Evolutionary conservation across 2,888 invertebrate genomes (phyloP), one percentile per base, ranked within the genome.

Genomic region (Sinotaia quadrata): DNA sequence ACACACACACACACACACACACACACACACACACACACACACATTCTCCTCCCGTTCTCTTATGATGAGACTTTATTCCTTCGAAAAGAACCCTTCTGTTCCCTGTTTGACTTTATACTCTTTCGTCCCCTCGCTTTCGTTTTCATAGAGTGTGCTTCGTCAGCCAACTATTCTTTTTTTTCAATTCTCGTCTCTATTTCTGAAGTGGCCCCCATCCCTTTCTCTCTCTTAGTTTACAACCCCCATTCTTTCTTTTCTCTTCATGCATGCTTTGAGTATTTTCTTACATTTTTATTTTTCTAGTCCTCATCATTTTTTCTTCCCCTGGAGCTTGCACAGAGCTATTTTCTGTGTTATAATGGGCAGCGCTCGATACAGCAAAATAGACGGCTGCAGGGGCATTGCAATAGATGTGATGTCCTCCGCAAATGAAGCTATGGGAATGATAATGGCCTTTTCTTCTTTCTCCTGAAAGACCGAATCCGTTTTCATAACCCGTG

Each of bases 401-500:
- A 34, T 54, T 65, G 65, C 65, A 52, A 65, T 67, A 61, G 66
- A 70, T 70, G 70, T 66, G 60, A 47, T 56, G 60, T 60, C 34
- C 57, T 31, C 34, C 49, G 36, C 60, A 61, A 70, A 70, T 70
- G 70, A 70, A 70, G 61, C 70, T 54, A 60, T 54, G 66, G 52
- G 34, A 36, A 33, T 60, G 67, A 70, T 70, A 70, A 70, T 70
- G 61, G 70, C 49, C 70, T 54, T 70, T 70, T 70, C 66, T 70
- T 69, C 69, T n/a, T 61, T 61, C 72, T 62, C 61, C 60, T 72
- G 61, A 72, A 72, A 72, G 61, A 69, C 72, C 59, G 61, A 72
- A 72, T 72, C 72, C 72, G 69, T 65, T 66, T 67, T 67, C 72
- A 72, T 69, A 72, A 69, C 72, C 66, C 61, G 61, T 62, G 59